phyloP scores from a whole-genome alignment of 2,113 vertebrate species.

The Capreolus pygargus region DNA sequence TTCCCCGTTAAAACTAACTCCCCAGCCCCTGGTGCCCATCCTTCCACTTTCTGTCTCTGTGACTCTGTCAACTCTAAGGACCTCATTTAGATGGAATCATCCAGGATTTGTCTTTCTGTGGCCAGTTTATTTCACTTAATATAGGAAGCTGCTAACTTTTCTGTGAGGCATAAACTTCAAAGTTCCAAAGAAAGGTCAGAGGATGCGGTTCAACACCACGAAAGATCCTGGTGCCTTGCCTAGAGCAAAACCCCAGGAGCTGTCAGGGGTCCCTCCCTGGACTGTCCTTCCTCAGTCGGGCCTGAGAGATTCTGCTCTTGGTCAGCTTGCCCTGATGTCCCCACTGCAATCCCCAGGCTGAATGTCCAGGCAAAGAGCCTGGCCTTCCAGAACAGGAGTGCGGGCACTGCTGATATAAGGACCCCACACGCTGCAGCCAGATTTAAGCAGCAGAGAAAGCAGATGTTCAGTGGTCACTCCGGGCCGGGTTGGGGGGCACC shows the following conservation, averaged over 20 bases:
- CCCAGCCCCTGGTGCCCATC: not conserved
- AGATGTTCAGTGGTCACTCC: not conserved
- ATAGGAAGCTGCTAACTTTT: not conserved
- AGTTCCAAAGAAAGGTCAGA: not conserved
- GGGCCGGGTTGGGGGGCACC: not conserved
- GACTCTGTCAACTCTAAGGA: not conserved
- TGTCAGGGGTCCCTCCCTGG: not conserved
- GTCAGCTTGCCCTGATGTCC: not conserved
- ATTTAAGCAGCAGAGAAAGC: not conserved
- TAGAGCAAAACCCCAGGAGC: not conserved
- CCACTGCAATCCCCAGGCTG: not conserved
- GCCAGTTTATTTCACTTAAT: not conserved
- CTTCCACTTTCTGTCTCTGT: not conserved
- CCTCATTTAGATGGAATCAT: not conserved
- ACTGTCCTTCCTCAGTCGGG: not conserved
- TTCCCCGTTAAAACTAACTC: not conserved
- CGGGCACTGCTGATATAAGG: not conserved
- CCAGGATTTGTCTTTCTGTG: not conserved
- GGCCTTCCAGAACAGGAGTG: not conserved
- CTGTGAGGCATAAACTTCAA: not conserved
- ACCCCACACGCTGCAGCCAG: not conserved
- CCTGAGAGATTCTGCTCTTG: not conserved
- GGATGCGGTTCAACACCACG: not conserved
- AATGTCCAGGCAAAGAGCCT: not conserved
- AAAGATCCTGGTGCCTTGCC: not conserved